phyloP scores from a whole-genome alignment of 1,140 invertebrate species.

The Coenobita brevimanus region DNA sequence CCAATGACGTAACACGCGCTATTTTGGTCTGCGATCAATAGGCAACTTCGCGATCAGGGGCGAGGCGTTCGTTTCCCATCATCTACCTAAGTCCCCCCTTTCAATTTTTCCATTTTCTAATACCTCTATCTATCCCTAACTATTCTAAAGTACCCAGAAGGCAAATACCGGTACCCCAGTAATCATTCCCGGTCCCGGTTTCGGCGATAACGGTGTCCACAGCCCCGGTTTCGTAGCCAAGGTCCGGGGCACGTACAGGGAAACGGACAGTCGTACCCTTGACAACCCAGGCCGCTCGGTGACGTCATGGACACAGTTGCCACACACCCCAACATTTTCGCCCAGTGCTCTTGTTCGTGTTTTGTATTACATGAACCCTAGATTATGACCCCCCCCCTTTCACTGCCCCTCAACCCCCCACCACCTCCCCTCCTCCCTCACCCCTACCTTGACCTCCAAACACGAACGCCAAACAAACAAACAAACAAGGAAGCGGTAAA shows the following conservation, averaged over 20 bases:
- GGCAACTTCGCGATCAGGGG: slow-evolving; percentile 61
- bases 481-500: too few relatives aligned
- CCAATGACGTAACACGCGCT: slow-evolving; percentile 58
- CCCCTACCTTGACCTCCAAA: too few relatives aligned
- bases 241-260: too few relatives aligned
- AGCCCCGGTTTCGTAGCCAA: too few relatives aligned
- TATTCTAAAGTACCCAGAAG: too few relatives aligned
- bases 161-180: too few relatives aligned
- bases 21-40: slow-evolving; percentile 66
- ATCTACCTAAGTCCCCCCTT: slow-evolving; percentile 3
- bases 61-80: slow-evolving; percentile 10
- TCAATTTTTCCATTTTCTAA: not conserved
- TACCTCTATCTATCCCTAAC: too few relatives aligned
- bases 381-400: too few relatives aligned
- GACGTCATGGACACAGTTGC: slow-evolving; percentile 57
- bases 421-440: not conserved
- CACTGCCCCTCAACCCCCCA: not conserved
- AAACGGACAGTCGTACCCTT: slow-evolving; percentile 58
- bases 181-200: too few relatives aligned
- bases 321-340: slow-evolving; percentile 49
- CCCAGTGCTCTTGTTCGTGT: slow-evolving; percentile 26
- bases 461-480: too few relatives aligned
- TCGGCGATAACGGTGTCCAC: too few relatives aligned
- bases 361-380: not conserved
- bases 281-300: slow-evolving; percentile 55